Evolutionary conservation across 2,888 invertebrate species (phyloP).

Genomic region (Drosophila dives): DNA sequence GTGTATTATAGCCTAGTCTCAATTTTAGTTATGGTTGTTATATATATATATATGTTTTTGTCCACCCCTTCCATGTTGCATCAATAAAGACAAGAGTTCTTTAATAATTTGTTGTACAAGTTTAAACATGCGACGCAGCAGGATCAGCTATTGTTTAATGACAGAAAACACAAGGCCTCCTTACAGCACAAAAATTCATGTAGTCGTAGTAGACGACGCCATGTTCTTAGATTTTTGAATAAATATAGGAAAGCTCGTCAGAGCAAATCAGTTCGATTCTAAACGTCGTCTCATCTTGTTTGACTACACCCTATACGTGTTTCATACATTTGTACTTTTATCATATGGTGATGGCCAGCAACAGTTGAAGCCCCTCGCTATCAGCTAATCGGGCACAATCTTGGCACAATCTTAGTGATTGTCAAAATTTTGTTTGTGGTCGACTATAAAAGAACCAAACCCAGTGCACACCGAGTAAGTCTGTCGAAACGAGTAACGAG

Average conservation of each 20-base stretch:
- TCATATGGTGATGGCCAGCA: constrained; percentile 5
- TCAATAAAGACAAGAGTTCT: constrained; percentile 63
- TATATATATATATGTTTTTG: constrained; percentile 15
- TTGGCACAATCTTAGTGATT: constrained; percentile 38
- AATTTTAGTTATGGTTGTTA: constrained; percentile 31
- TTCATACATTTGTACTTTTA: neutral
- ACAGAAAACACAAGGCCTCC: too few species aligned
- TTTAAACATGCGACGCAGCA: too few species aligned
- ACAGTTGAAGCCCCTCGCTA: constrained; percentile 27
- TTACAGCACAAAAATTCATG: too few species aligned
- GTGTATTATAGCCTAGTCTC: constrained; percentile 61
- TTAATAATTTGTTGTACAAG: too few species aligned
- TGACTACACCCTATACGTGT: too few species aligned
- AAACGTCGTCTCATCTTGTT: too few species aligned
- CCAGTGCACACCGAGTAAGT: constrained; percentile 64
- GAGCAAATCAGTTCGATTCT: too few species aligned
- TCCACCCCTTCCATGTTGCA: constrained; percentile 33
- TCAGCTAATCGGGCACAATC: constrained; percentile 61
- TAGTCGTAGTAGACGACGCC: too few species aligned
- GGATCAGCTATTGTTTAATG: too few species aligned
- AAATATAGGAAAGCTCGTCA: too few species aligned
- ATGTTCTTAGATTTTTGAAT: too few species aligned
- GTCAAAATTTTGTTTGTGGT: constrained; percentile 26
- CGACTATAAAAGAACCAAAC: constrained; percentile 69
- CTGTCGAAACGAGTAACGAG: constrained; percentile 51